A percentile compares a stretch with the other conserved stretches of the same genome.
Evolutionary conservation across 2,888 invertebrate species (phyloP).

Genomic region (Cephus pulcher): DNA sequence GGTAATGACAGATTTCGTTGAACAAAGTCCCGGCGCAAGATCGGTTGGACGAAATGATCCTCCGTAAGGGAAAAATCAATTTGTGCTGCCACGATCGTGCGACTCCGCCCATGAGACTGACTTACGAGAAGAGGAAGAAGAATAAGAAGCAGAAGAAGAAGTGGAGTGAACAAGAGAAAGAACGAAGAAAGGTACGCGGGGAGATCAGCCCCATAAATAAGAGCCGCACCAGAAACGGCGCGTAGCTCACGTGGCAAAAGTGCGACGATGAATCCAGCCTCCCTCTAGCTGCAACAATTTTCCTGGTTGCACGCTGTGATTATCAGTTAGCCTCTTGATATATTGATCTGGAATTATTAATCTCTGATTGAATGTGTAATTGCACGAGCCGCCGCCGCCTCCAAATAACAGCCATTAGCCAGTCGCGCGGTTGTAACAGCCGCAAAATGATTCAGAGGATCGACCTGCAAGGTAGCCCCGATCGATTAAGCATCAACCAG

Average conservation of each 20-base stretch:
- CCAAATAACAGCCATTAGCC: constrained; percentile 22
- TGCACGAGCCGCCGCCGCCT: constrained; percentile 30
- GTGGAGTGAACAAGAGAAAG: constrained; percentile 10
- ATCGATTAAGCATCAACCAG: constrained; percentile 5
- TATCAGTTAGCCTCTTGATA: constrained; percentile 40
- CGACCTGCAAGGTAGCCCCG: not conserved
- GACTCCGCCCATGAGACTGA: constrained; percentile 17
- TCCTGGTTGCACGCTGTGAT: constrained; percentile 26
- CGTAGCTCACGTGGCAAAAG: constrained; percentile 12
- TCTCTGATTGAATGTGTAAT: constrained; percentile 57
- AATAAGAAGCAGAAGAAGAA: not conserved
- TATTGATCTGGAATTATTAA: constrained; percentile 47
- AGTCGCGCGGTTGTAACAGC: constrained; percentile 44
- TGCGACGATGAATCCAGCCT: not conserved
- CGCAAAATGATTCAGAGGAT: constrained; percentile 18
- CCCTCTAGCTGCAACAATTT: constrained; percentile 12
- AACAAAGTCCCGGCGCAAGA: not conserved
- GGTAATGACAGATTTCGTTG: not conserved
- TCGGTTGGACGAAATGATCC: not conserved
- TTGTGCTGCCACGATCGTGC: constrained; percentile 23
- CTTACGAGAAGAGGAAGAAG: constrained; percentile 12
- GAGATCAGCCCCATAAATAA: constrained; percentile 41
- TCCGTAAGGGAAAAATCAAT: constrained; percentile 28
- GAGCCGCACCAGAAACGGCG: constrained; percentile 25
- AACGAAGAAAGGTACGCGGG: constrained; percentile 1